Evolutionary conservation across 2,797 vertebrate genomes (phyloP).

Genomic region (Phataginus tetradactyla): DNA sequence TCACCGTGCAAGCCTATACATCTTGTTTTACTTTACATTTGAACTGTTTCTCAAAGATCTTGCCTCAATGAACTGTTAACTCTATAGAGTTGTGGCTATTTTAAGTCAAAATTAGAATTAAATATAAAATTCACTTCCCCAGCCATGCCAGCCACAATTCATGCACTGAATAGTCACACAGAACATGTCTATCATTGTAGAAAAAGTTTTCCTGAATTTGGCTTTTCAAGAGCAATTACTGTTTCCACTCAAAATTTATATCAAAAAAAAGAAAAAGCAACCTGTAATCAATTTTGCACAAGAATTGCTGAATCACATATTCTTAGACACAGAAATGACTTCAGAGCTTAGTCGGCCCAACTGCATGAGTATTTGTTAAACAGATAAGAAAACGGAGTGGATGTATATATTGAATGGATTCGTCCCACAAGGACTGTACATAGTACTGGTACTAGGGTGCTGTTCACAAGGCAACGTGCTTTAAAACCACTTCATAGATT

Average conservation of each 20-base stretch:
- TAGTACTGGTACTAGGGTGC: background rate
- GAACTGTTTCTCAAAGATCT: background rate
- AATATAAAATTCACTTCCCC: background rate
- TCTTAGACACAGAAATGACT: background rate
- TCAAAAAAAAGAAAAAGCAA: background rate
- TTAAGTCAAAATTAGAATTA: slow-evolving; percentile 2
- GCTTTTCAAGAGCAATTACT: background rate
- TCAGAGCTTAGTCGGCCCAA: background rate
- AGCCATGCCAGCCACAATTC: background rate
- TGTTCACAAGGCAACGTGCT: slow-evolving; percentile 1
- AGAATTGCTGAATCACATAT: background rate
- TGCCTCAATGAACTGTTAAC: background rate
- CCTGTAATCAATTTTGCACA: background rate
- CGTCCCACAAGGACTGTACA: background rate
- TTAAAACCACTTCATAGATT: background rate
- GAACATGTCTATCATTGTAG: background rate
- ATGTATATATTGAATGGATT: background rate
- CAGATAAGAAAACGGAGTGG: background rate
- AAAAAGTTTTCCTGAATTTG: background rate
- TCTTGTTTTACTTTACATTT: background rate
- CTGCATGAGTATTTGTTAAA: background rate
- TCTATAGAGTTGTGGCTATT: background rate
- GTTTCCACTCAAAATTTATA: background rate
- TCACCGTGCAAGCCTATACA: background rate
- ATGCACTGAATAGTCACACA: background rate